Conservation (phyloP, 2,113 vertebrate species). For the Bufo bufo region DNA sequence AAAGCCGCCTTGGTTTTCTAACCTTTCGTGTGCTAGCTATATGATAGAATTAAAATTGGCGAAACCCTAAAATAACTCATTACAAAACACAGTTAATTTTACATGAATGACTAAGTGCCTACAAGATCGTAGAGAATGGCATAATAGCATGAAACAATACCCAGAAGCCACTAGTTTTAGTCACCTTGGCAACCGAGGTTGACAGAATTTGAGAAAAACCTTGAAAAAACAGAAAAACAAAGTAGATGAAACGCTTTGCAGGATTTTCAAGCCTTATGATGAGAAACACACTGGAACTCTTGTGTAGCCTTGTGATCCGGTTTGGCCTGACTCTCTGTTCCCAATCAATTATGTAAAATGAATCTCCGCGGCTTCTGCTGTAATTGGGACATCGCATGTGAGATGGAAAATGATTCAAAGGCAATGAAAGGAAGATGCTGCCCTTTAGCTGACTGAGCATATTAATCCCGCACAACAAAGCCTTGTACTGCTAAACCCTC, state of each 20-base stretch:
- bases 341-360: slow-evolving; percentile 26
- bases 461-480: slow-evolving; percentile 16
- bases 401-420: slow-evolving; percentile 38
- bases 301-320: background rate
- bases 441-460: slow-evolving; percentile 18
- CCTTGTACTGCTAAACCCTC: background rate
- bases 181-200: slow-evolving; percentile 49
- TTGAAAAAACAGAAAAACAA: slow-evolving; percentile 32
- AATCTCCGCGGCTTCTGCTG: background rate
- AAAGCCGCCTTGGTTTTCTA: background rate
- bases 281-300: background rate
- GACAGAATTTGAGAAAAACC: slow-evolving; percentile 39
- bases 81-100: background rate
- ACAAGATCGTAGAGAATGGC: background rate
- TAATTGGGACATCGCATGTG: slow-evolving; percentile 23
- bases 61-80: background rate
- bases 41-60: background rate
- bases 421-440: slow-evolving; percentile 37
- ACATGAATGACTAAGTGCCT: background rate
- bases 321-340: slow-evolving; percentile 19
- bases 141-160: slow-evolving; percentile 34
- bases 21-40: background rate
- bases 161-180: slow-evolving; percentile 26
- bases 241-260: background rate
- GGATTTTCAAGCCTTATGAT: background rate